A percentile compares a stretch with the other conserved stretches of the same genome.
Evolutionary conservation across 1,140 invertebrate genomes (phyloP).

Genomic region (Dufourea novaeangliae): DNA sequence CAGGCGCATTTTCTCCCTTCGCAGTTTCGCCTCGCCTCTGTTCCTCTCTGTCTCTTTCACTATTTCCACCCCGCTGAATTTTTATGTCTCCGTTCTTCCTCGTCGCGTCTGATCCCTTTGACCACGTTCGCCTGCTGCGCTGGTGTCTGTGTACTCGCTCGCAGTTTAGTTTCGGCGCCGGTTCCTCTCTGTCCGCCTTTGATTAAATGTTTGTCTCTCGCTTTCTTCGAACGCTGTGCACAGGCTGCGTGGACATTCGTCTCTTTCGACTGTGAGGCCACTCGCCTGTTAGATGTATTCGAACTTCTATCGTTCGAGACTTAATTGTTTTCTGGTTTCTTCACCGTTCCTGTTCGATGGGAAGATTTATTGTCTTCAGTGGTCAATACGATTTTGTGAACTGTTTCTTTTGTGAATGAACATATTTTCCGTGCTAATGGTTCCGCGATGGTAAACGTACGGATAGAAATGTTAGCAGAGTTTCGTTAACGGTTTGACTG

Average conservation of each 20-base stretch:
- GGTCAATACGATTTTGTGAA: too few species aligned
- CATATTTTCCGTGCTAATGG: too few species aligned
- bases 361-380: background rate
- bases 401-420: too few species aligned
- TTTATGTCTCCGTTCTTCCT: slow-evolving; percentile 4
- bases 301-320: background rate
- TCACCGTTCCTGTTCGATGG: background rate
- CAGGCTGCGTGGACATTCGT: background rate
- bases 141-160: slow-evolving; percentile 27
- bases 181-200: slow-evolving; percentile 13
- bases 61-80: slow-evolving; percentile 21
- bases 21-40: slow-evolving; percentile 37
- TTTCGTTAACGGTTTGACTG: too few species aligned
- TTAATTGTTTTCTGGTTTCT: background rate
- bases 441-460: too few species aligned
- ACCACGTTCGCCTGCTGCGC: slow-evolving; percentile 39
- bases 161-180: slow-evolving; percentile 26
- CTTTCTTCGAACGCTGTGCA: background rate
- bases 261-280: background rate
- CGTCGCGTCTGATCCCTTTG: slow-evolving; percentile 24
- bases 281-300: background rate
- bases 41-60: slow-evolving; percentile 48
- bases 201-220: slow-evolving; percentile 19
- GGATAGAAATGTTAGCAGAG: too few species aligned
- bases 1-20: slow-evolving; percentile 45